Base-by-base conservation (phyloP, 2,113 vertebrate species). In the Nettapus auritus region DNA sequence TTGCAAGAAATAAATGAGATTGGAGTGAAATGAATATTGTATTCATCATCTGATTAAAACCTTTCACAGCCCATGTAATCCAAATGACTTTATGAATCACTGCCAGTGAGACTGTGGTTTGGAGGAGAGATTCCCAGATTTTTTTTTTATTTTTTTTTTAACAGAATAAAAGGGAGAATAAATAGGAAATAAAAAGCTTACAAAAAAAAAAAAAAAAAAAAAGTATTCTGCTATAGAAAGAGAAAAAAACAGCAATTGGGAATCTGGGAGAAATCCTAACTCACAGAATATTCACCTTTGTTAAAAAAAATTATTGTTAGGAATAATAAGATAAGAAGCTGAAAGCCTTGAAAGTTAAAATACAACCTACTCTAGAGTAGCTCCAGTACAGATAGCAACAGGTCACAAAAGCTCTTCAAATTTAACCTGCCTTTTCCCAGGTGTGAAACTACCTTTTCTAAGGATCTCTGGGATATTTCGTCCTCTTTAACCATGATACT, bases 41-140 rank as follows among this genome's bases (percentile, higher is more conserved):
- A 82, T 91, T 88, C 40, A 79, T 86, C 50, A 34, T 78, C 93
- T 89, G 50, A 88, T 87, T 73, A 74, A 94, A 94, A 73, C 7
- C 4, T 79, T 86, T 91, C 50, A 86, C 31, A 86, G 57, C 9
- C 57, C 60, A 31, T 66, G 8, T 81, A 78, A 82, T 80, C 26
- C 26, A 82, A 94, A 82, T 70, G 7, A 10, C 69, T 91, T 90
- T 75, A 93, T 71, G 66, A 90, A 93, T 94, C 75, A 46, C 53
- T 75, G 44, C 52, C 57, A 62, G 13, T 81, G 52, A 21, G 31
- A 76, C 53, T 60, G 67, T 56, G 59, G 13, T 69, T 74, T 79
- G 59, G 31, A 90, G 38, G 6, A 57, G 11, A 4, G 17, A 53
- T 63, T 75, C 42, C 22, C 14, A 80, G 31, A 71, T 56, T 6